phyloP scores from a whole-genome alignment of 2,888 invertebrate species.

The Drosophila cognata region DNA sequence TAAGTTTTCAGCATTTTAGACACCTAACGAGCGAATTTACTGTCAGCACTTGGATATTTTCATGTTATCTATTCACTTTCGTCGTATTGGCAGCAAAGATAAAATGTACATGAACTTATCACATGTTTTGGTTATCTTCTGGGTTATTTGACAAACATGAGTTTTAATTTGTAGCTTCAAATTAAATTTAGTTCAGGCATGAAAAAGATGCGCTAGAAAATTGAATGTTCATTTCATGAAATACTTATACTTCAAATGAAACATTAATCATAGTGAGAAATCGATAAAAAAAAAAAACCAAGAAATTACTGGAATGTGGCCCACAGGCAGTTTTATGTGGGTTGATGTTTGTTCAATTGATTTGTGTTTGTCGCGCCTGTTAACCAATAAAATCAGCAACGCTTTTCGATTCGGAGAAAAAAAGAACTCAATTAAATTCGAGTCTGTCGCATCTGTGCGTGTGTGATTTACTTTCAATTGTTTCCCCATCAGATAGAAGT shows the following conservation, averaged over 20 bases:
- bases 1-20: not conserved
- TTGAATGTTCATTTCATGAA: not conserved
- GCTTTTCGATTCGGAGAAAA: constrained; percentile 56
- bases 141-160: constrained; percentile 2
- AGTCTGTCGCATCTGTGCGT: constrained; percentile 10
- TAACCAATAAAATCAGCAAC: constrained; percentile 71
- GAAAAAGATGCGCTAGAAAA: not conserved
- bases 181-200: constrained; percentile 2
- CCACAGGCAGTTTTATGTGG: not conserved
- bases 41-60: not conserved
- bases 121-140: constrained; percentile 9
- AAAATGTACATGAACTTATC: constrained; percentile 32
- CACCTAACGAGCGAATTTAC: not conserved
- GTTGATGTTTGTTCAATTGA: not conserved
- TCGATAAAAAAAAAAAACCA: not conserved
- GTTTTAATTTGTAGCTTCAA: not conserved
- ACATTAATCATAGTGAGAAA: not conserved
- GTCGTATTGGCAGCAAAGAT: constrained; percentile 14
- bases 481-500: constrained; percentile 39
- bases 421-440: constrained; percentile 43
- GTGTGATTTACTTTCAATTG: constrained; percentile 48
- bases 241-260: not conserved
- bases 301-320: too few species aligned
- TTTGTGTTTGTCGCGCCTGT: constrained; percentile 34
- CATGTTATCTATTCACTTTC: not conserved